Evolutionary conservation across 1,140 invertebrate genomes (phyloP).

Genomic region (Heliconius hewitsoni): DNA sequence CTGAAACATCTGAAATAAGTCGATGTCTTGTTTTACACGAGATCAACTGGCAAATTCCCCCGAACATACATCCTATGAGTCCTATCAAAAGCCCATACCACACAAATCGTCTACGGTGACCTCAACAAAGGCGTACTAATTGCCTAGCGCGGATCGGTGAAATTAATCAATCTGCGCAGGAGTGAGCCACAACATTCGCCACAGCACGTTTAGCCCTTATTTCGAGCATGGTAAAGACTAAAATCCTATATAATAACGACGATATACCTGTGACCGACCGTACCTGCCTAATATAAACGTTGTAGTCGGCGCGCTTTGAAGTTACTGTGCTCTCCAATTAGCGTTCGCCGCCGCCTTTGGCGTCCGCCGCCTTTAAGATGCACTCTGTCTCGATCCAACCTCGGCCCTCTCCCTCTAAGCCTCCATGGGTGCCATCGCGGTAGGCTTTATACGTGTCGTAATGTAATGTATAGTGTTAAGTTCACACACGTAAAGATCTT

Average conservation of each 20-base stretch:
- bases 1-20: neutral
- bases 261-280: slow-evolving; percentile 39
- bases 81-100: slow-evolving; percentile 33
- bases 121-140: slow-evolving; percentile 72
- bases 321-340: slow-evolving; percentile 74
- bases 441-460: slow-evolving; percentile 31
- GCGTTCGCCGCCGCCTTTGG: slow-evolving; percentile 74
- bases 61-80: slow-evolving; percentile 10
- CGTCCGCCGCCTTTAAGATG: slow-evolving; percentile 55
- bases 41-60: neutral
- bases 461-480: slow-evolving; percentile 30
- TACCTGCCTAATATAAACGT: slow-evolving; percentile 78
- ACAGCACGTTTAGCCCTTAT: slow-evolving; percentile 8
- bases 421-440: slow-evolving; percentile 44
- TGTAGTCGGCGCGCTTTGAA: slow-evolving; percentile 71
- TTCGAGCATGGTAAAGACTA: neutral
- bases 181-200: slow-evolving; percentile 33
- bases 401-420: slow-evolving; percentile 47
- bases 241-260: slow-evolving; percentile 9
- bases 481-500: slow-evolving; percentile 40
- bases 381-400: slow-evolving; percentile 47
- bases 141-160: slow-evolving; percentile 68
- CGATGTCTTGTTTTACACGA: neutral
- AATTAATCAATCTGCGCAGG: slow-evolving; percentile 72
- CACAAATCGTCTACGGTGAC: slow-evolving; percentile 40